Evolutionary conservation across 2,888 invertebrate species (phyloP), one percentile per base, ranked within the genome.

Genomic region (Conistra vaccinii): DNA sequence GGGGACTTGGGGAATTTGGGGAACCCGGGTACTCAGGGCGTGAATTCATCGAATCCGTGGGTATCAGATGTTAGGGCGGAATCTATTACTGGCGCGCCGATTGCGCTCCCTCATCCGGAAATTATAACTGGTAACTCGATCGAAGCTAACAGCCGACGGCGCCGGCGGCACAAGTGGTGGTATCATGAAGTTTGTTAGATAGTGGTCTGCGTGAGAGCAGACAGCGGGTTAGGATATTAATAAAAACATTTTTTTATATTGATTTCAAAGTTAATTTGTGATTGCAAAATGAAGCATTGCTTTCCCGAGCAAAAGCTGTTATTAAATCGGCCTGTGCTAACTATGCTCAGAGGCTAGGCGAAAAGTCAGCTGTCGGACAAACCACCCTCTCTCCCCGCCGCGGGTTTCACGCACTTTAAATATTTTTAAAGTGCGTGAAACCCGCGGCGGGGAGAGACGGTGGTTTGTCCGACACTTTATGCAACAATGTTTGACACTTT

Each of bases 101-200:
- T 86, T 85, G 80, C 87, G 85, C 81, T 74, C 81, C 86, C 82
- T 85, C 76, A 80, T 81, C 85, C 88, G 90, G 90, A 91, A 90
- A 89, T 90, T 90, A 89, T 90, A 89, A 87, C 88, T 88, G 85
- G 87, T 86, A 87, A 88, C 89, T 87, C 66, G 87, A 86, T 90
- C 89, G 86, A 85, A 80, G 76, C 78, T 83, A 76, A 82, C 78
- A 75, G 61, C 75, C 76, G 77, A 74, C 74, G 74, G 42, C 71
- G 71, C 35, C 35, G 74, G 71, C 71, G 69, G 73, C 60, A 65
- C 74, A 72, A 81, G 74, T 76, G 73, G 79, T 35, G 67, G 83
- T 82, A 81, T 85, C 83, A 81, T 76, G 73, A 79, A 83, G 73
- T 85, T 84, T 73, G 65, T 58, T 70, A 74, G 69, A 73, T n/a